Evolutionary conservation across 2,797 vertebrate genomes (phyloP), one percentile per base, ranked within the genome.

Genomic region (Manis javanica): DNA sequence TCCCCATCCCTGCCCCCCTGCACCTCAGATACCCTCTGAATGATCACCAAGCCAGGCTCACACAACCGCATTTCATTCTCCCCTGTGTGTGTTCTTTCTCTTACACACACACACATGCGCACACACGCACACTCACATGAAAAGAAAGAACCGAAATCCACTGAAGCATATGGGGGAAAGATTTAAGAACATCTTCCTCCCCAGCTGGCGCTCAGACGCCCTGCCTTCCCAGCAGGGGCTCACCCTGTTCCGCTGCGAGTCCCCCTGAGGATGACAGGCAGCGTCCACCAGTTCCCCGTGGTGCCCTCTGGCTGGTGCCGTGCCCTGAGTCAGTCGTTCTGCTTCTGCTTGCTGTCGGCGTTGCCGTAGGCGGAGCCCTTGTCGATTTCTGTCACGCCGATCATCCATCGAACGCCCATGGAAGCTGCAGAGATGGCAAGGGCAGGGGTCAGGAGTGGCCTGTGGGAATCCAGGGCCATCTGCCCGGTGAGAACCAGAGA

Each of bases 381-480:
- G 97, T 99, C 97, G 23, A 99, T 99, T 98, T 99, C 99, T 0
- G 99, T 99, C 98, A 99, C 99, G 0, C 99, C 99, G 7, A 99
- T 99, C 99, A 99, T 99, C 99, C 99, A 99, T 97, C 99, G 99
- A 63, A 99, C 98, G 61, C 98, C 99, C 89, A 99, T 84, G 26
- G 99, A 99, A 75, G 98, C 99, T 99, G 98, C 31, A 91, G 98
- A 87, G 77, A 86, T 0, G 3, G 39, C 16, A 34, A 21, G 59
- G 51, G 3, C 15, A 7, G 59, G 49, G 49, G n/a, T 84, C 24
- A 90, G 59, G 19, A 81, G 79, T 29, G 7, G 7, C 2, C 74
- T 18, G 12, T 3, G 11, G 21, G 51, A 9, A 39, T 2, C 37
- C 8, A 0, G 68, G 29, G 39, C 0, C 2, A 0, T 29, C 6